phyloP scores from a whole-genome alignment of 2,797 vertebrate genomes.

The Clarias fuscus region DNA sequence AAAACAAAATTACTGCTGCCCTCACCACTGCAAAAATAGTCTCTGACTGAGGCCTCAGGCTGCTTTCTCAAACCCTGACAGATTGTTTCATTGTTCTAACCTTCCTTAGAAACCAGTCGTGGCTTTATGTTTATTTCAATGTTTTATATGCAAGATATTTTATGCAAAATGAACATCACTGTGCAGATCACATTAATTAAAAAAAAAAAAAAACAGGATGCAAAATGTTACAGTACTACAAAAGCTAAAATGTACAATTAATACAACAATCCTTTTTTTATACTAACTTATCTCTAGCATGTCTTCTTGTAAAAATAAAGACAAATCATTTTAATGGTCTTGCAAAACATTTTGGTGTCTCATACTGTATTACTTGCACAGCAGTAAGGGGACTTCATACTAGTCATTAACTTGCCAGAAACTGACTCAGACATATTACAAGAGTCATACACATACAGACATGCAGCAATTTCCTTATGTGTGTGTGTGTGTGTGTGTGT shows the following conservation, averaged over 20 bases:
- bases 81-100: slow-evolving; percentile 34
- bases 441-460: not conserved
- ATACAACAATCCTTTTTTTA: not conserved
- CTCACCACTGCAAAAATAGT: slow-evolving; percentile 22
- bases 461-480: slow-evolving; percentile 5
- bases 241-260: not conserved
- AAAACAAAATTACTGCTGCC: slow-evolving; percentile 2
- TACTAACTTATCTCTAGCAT: not conserved
- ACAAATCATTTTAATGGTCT: not conserved
- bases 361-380: slow-evolving; percentile 25
- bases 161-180: not conserved
- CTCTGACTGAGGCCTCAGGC: not conserved
- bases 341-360: slow-evolving; percentile 9
- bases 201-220: not conserved
- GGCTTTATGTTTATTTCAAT: not conserved
- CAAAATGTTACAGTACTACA: not conserved
- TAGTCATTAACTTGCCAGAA: slow-evolving; percentile 18
- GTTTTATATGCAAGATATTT: not conserved
- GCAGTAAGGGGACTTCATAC: slow-evolving; percentile 4
- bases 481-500: slow-evolving; percentile 2
- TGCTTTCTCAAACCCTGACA: slow-evolving; percentile 4
- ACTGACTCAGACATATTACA: slow-evolving; percentile 1
- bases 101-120: slow-evolving; percentile 16
- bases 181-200: not conserved
- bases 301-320: not conserved